Evolutionary conservation across 2,113 vertebrate species (phyloP).

Genomic region (Gymnocephalus cernua): DNA sequence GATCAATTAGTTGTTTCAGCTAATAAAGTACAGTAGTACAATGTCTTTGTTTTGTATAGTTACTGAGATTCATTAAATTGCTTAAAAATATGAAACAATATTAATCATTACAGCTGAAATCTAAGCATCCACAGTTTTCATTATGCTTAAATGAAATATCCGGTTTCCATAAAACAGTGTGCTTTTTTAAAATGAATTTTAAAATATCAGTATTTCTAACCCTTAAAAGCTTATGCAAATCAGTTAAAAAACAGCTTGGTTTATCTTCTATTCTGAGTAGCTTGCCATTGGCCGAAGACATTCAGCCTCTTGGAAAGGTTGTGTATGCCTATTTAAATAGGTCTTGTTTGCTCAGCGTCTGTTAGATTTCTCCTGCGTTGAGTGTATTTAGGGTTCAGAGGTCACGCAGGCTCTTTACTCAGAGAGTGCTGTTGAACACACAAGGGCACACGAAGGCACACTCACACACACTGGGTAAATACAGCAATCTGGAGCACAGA

Average conservation of each 20-base stretch:
- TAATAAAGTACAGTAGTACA: background rate
- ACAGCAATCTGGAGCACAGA: constrained; percentile 80
- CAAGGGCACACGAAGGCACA: constrained; percentile 77
- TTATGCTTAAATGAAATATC: background rate
- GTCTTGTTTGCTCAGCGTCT: constrained; percentile 79
- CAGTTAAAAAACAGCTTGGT: background rate
- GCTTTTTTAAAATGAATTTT: no score
- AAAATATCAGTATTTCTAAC: background rate
- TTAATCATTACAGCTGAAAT: background rate
- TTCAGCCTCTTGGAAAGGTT: constrained; percentile 70
- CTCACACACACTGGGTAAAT: constrained; percentile 74
- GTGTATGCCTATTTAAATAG: constrained; percentile 79
- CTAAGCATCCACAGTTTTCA: background rate
- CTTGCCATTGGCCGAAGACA: constrained; percentile 51
- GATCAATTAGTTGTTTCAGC: background rate
- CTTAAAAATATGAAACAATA: background rate
- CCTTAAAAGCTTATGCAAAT: constrained; percentile 56
- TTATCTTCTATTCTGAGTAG: constrained; percentile 26
- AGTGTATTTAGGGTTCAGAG: constrained; percentile 82
- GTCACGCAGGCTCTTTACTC: constrained; percentile 82
- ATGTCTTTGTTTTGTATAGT: background rate
- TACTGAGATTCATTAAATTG: background rate
- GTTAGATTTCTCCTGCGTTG: constrained; percentile 82
- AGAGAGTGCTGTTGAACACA: constrained; percentile 79
- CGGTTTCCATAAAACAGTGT: no score